Percentiles rank a stretch among this genome's conserved stretches.
These are phyloP conservation scores for Urocolius indicus DNA, from an alignment of 2,113 vertebrate species.

Conservation along the genomic window DNA sequence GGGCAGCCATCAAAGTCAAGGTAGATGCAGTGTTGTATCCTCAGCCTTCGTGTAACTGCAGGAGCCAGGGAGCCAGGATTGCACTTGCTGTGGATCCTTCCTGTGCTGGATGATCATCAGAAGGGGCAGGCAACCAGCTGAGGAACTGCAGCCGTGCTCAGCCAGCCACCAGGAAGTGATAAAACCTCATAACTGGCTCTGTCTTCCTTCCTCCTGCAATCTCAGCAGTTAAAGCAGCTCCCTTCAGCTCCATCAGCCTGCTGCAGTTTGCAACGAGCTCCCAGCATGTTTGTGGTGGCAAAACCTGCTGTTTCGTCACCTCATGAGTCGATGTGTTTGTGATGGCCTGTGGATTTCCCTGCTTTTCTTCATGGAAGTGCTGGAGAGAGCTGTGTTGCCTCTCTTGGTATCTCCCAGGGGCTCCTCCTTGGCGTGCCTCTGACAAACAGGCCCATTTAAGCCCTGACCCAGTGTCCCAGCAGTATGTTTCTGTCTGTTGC, in stretches of 20 bases:
- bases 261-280: background rate
- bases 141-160: background rate
- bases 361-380: background rate
- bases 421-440: background rate
- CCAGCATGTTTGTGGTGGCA: slow-evolving; percentile 11
- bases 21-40: background rate
- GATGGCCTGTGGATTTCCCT: background rate
- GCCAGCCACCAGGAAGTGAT: background rate
- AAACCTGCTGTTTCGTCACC: background rate
- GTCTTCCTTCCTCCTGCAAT: background rate
- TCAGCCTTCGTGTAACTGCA: background rate
- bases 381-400: background rate
- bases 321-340: slow-evolving; percentile 8
- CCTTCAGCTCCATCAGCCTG: background rate
- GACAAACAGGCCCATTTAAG: background rate
- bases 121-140: background rate
- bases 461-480: background rate
- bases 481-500: background rate
- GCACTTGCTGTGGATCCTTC: background rate
- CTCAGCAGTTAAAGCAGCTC: background rate
- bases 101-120: background rate
- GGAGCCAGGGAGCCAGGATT: background rate
- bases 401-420: background rate
- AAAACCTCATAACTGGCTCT: background rate
- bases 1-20: background rate